Evolutionary conservation across 1,140 invertebrate species (phyloP).

Genomic region (Ceratitis capitata): DNA sequence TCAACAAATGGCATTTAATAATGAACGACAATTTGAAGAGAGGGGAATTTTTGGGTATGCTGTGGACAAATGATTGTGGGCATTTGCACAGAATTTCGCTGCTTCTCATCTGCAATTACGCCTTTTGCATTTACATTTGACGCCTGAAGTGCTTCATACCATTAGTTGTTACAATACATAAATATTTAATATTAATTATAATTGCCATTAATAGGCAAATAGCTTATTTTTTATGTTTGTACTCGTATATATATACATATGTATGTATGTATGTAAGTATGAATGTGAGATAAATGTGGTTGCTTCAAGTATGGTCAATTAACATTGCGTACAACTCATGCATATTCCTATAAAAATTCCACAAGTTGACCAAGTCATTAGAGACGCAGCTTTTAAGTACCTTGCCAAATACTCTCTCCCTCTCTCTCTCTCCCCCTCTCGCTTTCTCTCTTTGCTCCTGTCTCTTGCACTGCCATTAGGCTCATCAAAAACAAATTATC

Average conservation of each 20-base stretch:
- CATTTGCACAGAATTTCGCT: no score
- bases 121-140: no score
- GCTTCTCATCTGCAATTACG: no score
- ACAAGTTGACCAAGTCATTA: neutral
- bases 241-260: no score
- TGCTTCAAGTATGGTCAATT: no score
- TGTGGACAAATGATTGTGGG: neutral
- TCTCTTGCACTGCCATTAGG: neutral
- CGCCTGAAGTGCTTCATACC: no score
- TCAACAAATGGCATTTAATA: neutral
- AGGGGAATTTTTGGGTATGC: no score
- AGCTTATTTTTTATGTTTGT: no score
- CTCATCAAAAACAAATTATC: neutral
- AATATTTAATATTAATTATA: neutral
- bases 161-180: neutral
- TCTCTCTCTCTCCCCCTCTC: neutral
- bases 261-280: neutral
- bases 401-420: no score
- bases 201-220: neutral
- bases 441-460: no score
- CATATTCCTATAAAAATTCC: neutral
- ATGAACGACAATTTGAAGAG: no score
- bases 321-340: neutral
- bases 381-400: neutral
- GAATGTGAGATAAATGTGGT: no score